phyloP scores from a whole-genome alignment of 2,113 vertebrate genomes.

The Gambusia affinis region DNA sequence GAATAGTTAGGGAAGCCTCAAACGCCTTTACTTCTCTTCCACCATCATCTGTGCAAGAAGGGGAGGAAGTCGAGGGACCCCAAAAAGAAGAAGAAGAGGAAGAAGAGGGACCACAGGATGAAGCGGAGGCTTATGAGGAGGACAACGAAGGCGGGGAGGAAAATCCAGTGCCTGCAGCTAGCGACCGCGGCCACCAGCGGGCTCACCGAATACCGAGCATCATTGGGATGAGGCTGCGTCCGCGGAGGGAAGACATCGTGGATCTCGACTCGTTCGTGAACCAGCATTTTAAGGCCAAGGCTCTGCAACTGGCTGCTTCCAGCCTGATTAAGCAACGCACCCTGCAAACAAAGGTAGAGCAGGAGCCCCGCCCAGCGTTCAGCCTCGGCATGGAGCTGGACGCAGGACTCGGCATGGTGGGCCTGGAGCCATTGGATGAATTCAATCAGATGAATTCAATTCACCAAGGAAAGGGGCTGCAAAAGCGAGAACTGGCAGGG shows the following conservation, averaged over 20 bases:
- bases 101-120: constrained; percentile 46
- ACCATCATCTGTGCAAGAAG: constrained; percentile 19
- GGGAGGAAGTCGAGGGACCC: constrained; percentile 36
- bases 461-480: constrained; percentile 44
- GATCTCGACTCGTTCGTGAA: constrained; percentile 86
- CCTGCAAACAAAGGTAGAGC: constrained; percentile 65
- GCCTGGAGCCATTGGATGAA: constrained; percentile 59
- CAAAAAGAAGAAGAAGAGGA: constrained; percentile 32
- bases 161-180: constrained; percentile 6
- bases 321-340: constrained; percentile 56
- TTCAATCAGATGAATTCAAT: constrained; percentile 18
- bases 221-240: constrained; percentile 62
- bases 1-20: constrained; percentile 46
- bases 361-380: constrained; percentile 38
- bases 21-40: constrained; percentile 16
- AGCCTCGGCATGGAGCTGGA: constrained; percentile 53
- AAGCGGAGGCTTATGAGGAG: constrained; percentile 40
- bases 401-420: constrained; percentile 52
- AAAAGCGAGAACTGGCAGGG: constrained; percentile 64
- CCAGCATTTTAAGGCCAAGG: constrained; percentile 84
- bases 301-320: constrained; percentile 59
- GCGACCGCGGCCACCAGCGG: constrained; percentile 4
- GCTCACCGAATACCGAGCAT: constrained; percentile 68
- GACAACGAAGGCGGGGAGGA: constrained; percentile 34
- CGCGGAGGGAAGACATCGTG: constrained; percentile 81